A percentile compares a stretch with the other conserved stretches of the same genome.
phyloP scores from a whole-genome alignment of 2,797 vertebrate species.

The Discoglossus pictus region DNA sequence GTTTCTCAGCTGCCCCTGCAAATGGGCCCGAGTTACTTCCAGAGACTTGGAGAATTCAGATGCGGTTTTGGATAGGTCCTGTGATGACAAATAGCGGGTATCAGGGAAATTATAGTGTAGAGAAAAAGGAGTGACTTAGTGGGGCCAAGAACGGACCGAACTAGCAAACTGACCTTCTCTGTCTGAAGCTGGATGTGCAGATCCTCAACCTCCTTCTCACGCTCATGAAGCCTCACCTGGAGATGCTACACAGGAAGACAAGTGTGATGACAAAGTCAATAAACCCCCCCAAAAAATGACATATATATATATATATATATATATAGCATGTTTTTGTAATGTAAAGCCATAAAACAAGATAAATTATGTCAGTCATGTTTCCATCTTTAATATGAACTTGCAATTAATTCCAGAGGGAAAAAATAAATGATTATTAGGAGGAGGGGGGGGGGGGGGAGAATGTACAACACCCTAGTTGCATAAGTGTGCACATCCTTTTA shows the following conservation, averaged over 20 bases:
- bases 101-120: background rate
- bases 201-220: conserved; percentile 75
- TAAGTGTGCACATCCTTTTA: too few relatives aligned
- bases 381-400: too few relatives aligned
- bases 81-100: conserved; percentile 13
- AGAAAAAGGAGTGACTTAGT: conserved; percentile 11
- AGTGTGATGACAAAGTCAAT: background rate
- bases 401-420: too few relatives aligned
- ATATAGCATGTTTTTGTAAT: too few relatives aligned
- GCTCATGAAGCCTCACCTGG: conserved; percentile 79
- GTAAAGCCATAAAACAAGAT: too few relatives aligned
- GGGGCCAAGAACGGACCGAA: background rate
- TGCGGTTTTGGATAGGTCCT: conserved; percentile 81
- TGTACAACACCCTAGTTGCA: too few relatives aligned
- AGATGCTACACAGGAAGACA: conserved; percentile 73
- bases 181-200: conserved; percentile 73
- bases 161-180: conserved; percentile 77
- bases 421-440: too few relatives aligned
- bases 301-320: too few relatives aligned
- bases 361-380: too few relatives aligned
- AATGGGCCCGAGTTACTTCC: conserved; percentile 79
- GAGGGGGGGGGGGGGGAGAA: too few relatives aligned
- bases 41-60: conserved; percentile 78
- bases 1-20: conserved; percentile 83
- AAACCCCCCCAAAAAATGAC: too few relatives aligned